phyloP scores from a whole-genome alignment of 2,797 vertebrate species.

The Allobates femoralis region DNA sequence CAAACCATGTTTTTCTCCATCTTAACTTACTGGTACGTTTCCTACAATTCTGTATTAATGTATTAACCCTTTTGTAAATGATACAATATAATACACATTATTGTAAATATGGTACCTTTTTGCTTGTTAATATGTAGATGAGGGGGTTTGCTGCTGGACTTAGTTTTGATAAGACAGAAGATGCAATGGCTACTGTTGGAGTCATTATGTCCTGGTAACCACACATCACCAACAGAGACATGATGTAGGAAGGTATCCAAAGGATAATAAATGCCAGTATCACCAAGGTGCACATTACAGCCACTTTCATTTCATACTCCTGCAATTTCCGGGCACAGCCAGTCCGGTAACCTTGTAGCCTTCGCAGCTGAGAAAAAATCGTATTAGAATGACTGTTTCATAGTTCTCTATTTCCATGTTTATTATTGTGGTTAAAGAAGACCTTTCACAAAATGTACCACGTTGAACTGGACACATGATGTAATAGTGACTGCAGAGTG shows the following conservation, averaged over 20 bases:
- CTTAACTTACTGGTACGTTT: neutral
- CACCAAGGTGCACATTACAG: constrained; percentile 91
- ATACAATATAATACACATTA: neutral
- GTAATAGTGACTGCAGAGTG: too few relatives aligned
- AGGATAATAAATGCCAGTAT: constrained; percentile 87
- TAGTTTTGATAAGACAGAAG: constrained; percentile 91
- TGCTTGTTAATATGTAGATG: constrained; percentile 92
- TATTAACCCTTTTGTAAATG: neutral
- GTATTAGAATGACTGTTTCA: neutral
- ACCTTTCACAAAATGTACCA: too few relatives aligned
- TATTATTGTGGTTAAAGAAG: too few relatives aligned
- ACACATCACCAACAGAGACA: constrained; percentile 87
- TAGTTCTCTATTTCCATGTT: neutral
- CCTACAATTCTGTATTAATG: neutral
- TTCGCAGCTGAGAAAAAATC: constrained; percentile 79
- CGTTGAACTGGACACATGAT: too few relatives aligned
- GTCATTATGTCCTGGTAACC: constrained; percentile 83
- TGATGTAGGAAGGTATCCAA: constrained; percentile 89
- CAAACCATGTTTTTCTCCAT: neutral
- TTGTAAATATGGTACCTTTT: constrained; percentile 80
- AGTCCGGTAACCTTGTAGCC: constrained; percentile 89
- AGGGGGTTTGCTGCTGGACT: constrained; percentile 90
- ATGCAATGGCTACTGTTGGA: constrained; percentile 85
- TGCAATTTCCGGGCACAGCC: constrained; percentile 88
- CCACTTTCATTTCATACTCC: constrained; percentile 90